phyloP scores from a whole-genome alignment of 1,140 invertebrate genomes.

The Drosophila baimaii region DNA sequence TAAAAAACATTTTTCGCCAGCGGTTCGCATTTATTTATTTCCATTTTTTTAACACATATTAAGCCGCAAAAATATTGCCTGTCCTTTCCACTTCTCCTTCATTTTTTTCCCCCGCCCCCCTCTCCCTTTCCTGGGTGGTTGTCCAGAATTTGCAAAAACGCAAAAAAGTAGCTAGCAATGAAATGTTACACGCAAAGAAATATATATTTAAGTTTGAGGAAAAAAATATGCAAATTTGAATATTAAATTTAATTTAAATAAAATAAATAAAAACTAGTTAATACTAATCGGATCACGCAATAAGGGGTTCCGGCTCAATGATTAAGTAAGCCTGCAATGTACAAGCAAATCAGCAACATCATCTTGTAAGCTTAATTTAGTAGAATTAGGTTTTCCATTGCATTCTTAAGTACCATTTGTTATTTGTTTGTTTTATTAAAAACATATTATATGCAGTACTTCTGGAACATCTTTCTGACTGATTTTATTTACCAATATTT shows the following conservation, averaged over 20 bases:
- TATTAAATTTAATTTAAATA: no score
- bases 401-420: background rate
- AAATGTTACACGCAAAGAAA: conserved; percentile 4
- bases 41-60: conserved; percentile 69
- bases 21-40: conserved; percentile 52
- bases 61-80: conserved; percentile 79
- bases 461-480: no score
- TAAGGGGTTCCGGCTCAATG: no score
- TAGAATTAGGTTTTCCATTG: no score
- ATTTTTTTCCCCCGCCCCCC: background rate
- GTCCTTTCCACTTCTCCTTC: conserved; percentile 30
- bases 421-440: background rate
- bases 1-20: conserved; percentile 58
- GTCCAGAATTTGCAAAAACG: conserved; percentile 37
- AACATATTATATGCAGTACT: background rate
- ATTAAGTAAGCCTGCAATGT: background rate
- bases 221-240: no score
- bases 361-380: no score
- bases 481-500: no score
- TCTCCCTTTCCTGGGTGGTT: conserved; percentile 15
- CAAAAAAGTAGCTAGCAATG: conserved; percentile 21
- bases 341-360: background rate
- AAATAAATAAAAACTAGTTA: no score
- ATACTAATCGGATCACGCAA: no score
- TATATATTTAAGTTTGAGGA: background rate